These are phyloP conservation scores for Trichechus manatus DNA, from an alignment of 2,113 vertebrate species.

Conservation along the genomic window DNA sequence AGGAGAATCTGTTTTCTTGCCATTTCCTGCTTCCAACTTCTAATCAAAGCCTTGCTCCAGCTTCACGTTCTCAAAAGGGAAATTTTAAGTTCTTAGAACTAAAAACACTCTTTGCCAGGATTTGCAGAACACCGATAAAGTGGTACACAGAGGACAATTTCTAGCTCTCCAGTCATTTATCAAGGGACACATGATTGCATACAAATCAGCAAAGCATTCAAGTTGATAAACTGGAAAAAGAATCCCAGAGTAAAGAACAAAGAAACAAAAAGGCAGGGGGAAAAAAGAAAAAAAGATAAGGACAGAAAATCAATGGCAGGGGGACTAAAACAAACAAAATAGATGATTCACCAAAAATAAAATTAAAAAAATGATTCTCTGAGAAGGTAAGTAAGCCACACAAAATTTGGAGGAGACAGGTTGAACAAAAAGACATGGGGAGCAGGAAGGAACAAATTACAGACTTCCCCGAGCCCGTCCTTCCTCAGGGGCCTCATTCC, in stretches of 20 bases:
- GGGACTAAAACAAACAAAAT: not conserved
- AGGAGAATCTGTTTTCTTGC: too few species aligned
- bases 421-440: not conserved
- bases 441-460: not conserved
- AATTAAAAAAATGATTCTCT: not conserved
- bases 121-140: not conserved
- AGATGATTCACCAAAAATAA: not conserved
- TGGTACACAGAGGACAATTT: not conserved
- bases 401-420: not conserved
- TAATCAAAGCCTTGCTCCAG: too few species aligned
- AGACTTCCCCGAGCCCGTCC: not conserved
- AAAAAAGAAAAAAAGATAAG: not conserved
- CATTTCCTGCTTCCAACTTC: too few species aligned
- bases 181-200: not conserved
- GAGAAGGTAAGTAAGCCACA: not conserved
- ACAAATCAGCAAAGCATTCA: not conserved
- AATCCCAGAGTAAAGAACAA: not conserved
- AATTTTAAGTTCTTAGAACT: conserved; percentile 3
- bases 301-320: not conserved
- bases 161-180: not conserved
- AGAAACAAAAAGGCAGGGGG: not conserved
- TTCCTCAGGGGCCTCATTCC: not conserved
- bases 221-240: not conserved
- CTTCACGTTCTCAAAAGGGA: not conserved
- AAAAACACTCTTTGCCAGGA: not conserved